phyloP scores from a whole-genome alignment of 2,888 invertebrate species.

The Pachliopta kotzebuea region DNA sequence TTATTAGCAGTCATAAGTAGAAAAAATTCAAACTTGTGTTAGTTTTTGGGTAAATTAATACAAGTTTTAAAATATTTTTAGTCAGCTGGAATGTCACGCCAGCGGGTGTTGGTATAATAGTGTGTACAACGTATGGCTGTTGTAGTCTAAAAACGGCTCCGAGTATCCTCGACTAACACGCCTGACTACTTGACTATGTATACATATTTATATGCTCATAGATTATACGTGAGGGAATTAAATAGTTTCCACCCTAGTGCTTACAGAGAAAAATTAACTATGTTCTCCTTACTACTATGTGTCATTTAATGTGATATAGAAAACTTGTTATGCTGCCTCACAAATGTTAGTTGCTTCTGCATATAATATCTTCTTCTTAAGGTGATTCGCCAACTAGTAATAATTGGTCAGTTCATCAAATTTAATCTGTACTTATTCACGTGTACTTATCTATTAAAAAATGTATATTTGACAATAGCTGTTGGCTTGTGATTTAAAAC shows the following conservation, averaged over 20 bases:
- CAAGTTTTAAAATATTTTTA: background rate
- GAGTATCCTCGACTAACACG: constrained; percentile 37
- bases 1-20: background rate
- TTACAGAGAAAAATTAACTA: background rate
- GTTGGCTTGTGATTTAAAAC: too few relatives aligned
- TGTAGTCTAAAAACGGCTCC: constrained; percentile 48
- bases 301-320: background rate
- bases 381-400: too few relatives aligned
- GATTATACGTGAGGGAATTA: background rate
- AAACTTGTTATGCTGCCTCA: background rate
- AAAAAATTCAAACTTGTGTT: background rate
- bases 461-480: too few relatives aligned
- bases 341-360: background rate
- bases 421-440: too few relatives aligned
- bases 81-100: constrained; percentile 29
- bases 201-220: background rate
- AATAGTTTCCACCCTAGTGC: background rate
- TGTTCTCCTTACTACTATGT: background rate
- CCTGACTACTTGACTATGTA: constrained; percentile 17
- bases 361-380: too few relatives aligned
- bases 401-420: too few relatives aligned
- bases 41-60: background rate
- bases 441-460: too few relatives aligned
- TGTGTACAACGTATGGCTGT: constrained; percentile 39
- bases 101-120: constrained; percentile 32